These are phyloP conservation scores for Halictus rubicundus DNA, from an alignment of 1,140 invertebrate species.

Conservation along the genomic window DNA sequence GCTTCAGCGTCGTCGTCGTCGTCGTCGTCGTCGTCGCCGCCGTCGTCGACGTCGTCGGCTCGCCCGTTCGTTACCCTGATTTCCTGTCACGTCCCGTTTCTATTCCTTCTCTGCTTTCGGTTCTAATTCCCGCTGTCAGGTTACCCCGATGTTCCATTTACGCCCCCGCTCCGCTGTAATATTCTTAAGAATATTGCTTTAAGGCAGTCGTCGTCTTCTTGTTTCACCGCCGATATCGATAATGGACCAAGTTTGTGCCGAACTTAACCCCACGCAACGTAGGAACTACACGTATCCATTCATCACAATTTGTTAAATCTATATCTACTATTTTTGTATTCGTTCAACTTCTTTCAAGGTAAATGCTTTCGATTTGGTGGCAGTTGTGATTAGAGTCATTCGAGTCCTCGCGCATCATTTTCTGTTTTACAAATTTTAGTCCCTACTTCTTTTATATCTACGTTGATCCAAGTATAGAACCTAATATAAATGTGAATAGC, in stretches of 20 bases:
- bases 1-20: too few relatives aligned
- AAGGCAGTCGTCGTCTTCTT: not conserved
- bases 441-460: too few relatives aligned
- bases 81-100: not conserved
- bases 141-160: constrained; percentile 2
- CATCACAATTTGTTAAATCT: too few relatives aligned
- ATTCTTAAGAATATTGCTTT: not conserved
- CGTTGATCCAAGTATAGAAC: too few relatives aligned
- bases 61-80: not conserved
- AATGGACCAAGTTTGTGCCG: not conserved
- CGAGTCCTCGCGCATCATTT: too few relatives aligned
- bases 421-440: too few relatives aligned
- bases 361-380: too few relatives aligned
- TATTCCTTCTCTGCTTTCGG: not conserved
- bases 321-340: too few relatives aligned
- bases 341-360: too few relatives aligned
- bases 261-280: not conserved
- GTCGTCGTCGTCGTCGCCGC: not conserved
- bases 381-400: too few relatives aligned
- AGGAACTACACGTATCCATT: not conserved
- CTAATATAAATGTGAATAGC: too few relatives aligned
- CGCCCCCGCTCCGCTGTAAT: not conserved
- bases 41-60: not conserved
- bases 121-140: not conserved
- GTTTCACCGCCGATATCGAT: not conserved